Evolutionary conservation across 2,113 vertebrate species (phyloP).

Genomic region (Prochilodus magdalenae): DNA sequence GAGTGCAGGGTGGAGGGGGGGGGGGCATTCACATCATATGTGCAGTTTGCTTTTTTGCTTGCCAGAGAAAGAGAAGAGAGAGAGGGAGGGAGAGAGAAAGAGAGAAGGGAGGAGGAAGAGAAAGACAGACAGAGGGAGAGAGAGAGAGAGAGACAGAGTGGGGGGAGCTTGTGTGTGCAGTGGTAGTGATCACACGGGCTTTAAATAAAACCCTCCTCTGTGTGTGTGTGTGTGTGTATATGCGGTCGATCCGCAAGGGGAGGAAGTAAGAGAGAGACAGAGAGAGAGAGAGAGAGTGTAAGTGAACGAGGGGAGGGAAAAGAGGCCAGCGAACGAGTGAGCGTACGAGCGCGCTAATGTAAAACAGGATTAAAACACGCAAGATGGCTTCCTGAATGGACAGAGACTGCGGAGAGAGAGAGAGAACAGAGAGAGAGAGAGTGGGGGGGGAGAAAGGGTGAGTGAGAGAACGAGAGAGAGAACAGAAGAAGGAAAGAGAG

Average conservation of each 20-base stretch:
- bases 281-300: slow-evolving; percentile 49
- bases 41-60: slow-evolving; percentile 61
- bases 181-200: slow-evolving; percentile 70
- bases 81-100: slow-evolving; percentile 13
- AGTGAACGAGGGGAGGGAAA: slow-evolving; percentile 60
- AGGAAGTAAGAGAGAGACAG: slow-evolving; percentile 41
- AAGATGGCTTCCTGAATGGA: slow-evolving; percentile 86
- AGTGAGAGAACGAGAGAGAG: slow-evolving; percentile 57
- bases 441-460: slow-evolving; percentile 8
- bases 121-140: slow-evolving; percentile 42
- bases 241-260: slow-evolving; percentile 70
- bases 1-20: no score
- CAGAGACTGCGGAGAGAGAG: slow-evolving; percentile 64
- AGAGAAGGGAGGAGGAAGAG: no score
- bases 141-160: slow-evolving; percentile 38
- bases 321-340: slow-evolving; percentile 59
- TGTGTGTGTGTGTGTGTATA: slow-evolving; percentile 65
- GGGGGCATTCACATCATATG: slow-evolving; percentile 68
- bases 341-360: slow-evolving; percentile 74
- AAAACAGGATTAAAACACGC: slow-evolving; percentile 81
- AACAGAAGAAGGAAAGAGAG: slow-evolving; percentile 23
- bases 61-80: slow-evolving; percentile 49
- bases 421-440: slow-evolving; percentile 53
- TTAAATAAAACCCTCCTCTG: slow-evolving; percentile 65
- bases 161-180: slow-evolving; percentile 59